A percentile compares a stretch with the other conserved stretches of the same genome.
Conservation (phyloP, 2,797 vertebrate genomes). For the Craterocephalus amniculus region DNA sequence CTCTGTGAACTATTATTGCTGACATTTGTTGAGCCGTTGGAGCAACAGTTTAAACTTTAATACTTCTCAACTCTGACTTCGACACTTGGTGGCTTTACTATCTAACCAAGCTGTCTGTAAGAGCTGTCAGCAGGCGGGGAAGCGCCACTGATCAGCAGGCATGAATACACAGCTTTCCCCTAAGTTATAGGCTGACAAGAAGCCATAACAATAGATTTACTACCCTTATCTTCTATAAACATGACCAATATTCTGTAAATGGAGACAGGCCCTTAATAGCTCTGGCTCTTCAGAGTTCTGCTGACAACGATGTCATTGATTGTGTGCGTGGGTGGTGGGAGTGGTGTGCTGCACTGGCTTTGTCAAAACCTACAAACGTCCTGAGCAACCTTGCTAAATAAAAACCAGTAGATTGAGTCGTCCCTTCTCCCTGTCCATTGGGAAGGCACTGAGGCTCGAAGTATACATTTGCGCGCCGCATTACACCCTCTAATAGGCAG, state of each 20-base stretch:
- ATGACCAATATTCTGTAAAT: slow-evolving; percentile 64
- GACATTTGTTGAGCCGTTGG: slow-evolving; percentile 22
- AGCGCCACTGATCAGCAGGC: slow-evolving; percentile 44
- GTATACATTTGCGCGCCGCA: slow-evolving; percentile 79
- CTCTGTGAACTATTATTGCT: slow-evolving; percentile 33
- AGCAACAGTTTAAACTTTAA: slow-evolving; percentile 40
- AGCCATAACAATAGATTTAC: slow-evolving; percentile 68
- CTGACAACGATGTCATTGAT: slow-evolving; percentile 52
- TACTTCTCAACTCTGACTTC: slow-evolving; percentile 49
- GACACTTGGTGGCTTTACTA: slow-evolving; percentile 41
- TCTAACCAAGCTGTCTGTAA: slow-evolving; percentile 37
- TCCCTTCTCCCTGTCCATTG: slow-evolving; percentile 67
- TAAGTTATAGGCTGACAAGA: slow-evolving; percentile 46
- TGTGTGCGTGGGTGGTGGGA: slow-evolving; percentile 17
- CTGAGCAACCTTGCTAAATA: slow-evolving; percentile 76
- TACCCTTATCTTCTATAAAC: slow-evolving; percentile 65
- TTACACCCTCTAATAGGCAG: slow-evolving; percentile 80
- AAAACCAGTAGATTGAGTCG: slow-evolving; percentile 70
- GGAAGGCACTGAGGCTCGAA: slow-evolving; percentile 72
- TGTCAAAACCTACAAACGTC: slow-evolving; percentile 65
- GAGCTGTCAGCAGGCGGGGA: slow-evolving; percentile 22
- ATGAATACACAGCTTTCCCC: slow-evolving; percentile 41
- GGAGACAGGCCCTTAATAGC: slow-evolving; percentile 62
- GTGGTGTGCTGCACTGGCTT: slow-evolving; percentile 20
- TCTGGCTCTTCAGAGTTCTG: slow-evolving; percentile 45